Conservation (phyloP, 2,113 vertebrate genomes). For the Ictalurus punctatus region DNA sequence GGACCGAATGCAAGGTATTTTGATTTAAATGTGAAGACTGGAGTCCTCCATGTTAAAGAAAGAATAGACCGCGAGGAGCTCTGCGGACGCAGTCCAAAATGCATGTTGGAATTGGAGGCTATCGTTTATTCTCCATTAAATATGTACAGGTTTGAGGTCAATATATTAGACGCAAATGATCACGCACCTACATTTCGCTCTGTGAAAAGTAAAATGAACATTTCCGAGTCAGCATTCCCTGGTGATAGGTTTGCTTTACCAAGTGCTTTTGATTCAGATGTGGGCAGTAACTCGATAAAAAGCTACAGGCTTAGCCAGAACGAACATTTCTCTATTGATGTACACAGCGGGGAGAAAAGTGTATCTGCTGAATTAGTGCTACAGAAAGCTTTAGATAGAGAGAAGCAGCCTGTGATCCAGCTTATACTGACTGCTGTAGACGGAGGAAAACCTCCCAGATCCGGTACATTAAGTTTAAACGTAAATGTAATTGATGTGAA, state of each 20-base stretch:
- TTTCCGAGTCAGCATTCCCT: conserved; percentile 62
- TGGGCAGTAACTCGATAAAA: conserved; percentile 66
- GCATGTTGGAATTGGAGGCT: conserved; percentile 70
- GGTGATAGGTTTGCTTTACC: conserved; percentile 66
- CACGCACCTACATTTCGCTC: conserved; percentile 71
- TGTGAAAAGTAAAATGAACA: conserved; percentile 57
- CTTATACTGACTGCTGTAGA: conserved; percentile 63
- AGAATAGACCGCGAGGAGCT: conserved; percentile 75
- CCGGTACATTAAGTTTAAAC: conserved; percentile 53
- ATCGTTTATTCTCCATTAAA: conserved; percentile 70
- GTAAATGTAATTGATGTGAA: conserved; percentile 64
- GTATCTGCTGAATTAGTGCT: conserved; percentile 60
- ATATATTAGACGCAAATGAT: conserved; percentile 75
- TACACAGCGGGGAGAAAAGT: conserved; percentile 64
- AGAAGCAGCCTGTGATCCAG: conserved; percentile 59
- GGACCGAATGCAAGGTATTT: conserved; percentile 69
- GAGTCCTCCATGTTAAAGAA: conserved; percentile 70
- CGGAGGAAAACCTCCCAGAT: conserved; percentile 64
- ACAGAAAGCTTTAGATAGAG: conserved; percentile 60
- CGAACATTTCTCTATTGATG: conserved; percentile 70
- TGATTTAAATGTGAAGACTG: conserved; percentile 70
- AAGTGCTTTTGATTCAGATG: conserved; percentile 61
- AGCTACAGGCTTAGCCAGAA: conserved; percentile 66
- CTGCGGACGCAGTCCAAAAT: conserved; percentile 65
- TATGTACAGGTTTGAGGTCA: conserved; percentile 69